Evolutionary conservation across 2,888 invertebrate genomes (phyloP), one percentile per base, ranked within the genome.

Genomic region (Cepaea hortensis): DNA sequence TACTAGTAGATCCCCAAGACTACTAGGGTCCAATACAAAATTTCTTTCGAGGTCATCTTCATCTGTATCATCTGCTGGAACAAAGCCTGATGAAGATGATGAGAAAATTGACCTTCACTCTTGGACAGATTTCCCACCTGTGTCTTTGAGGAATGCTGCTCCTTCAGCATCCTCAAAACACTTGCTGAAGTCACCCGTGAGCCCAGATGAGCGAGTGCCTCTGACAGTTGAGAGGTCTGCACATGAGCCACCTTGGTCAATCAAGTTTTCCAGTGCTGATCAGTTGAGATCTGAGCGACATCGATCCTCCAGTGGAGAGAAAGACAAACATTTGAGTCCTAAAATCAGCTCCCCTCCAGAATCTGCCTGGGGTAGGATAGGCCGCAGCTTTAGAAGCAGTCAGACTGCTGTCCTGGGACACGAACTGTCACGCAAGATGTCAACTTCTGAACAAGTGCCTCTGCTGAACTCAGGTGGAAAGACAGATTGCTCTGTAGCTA

Each of bases 81-180:
- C 80, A 15, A 84, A 65, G 55, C 82, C 76, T 46, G 85, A 85
- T 50, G 84, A 84, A 61, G 84, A 87, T 13, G 87, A 87, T 75
- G 87, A 87, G 50, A 87, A 87, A 73, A 87, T 87, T 68, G 87
- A 87, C 46, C 84, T 87, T 18, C 84, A 87, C n/a, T 87, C 87
- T n/a, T 87, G 87, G 87, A 87, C 87, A 50, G 87, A 87, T 68
- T 87, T 87, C 61, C 87, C 87, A 15, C 87, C 87, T 0, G 80
- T 87, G 83, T 86, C 82, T 2, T 35, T 55, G 20, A 65, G 82
- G 55, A 68, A 7, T 55, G 55, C 61, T 18, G 20, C 77, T 11
- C 62, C 48, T 46, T 65, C 76, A 48, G n/a, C 75, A 46, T 20
- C 76, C 7, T 84, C 84, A 2, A 65, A 46, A 76, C n/a, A 62